A percentile compares a stretch with the other conserved stretches of the same genome.
phyloP scores from a whole-genome alignment of 2,113 vertebrate genomes.

The Sylvilagus bachmani region DNA sequence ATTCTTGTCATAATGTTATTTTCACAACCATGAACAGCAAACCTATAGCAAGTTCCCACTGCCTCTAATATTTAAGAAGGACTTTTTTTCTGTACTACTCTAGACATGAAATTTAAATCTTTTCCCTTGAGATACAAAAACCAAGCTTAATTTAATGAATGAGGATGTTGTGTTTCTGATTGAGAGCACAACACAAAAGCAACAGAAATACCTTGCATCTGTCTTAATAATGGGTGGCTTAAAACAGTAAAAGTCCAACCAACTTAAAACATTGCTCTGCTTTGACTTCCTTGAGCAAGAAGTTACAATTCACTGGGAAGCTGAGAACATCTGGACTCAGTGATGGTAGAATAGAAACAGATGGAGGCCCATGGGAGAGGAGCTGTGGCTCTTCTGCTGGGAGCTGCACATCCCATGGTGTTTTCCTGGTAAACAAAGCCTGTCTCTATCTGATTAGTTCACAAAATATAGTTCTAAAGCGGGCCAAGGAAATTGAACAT shows the following conservation, averaged over 20 bases:
- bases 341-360: neutral
- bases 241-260: neutral
- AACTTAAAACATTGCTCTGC: neutral
- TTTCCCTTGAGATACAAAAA: neutral
- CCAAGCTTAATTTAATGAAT: neutral
- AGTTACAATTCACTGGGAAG: neutral
- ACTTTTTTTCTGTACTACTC: neutral
- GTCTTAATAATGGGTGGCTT: conserved; percentile 24
- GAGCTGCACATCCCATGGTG: neutral
- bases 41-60: neutral
- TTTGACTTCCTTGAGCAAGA: conserved; percentile 35
- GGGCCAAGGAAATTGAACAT: neutral
- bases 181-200: neutral
- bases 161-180: neutral
- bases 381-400: neutral
- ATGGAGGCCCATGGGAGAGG: neutral
- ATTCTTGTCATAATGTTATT: neutral
- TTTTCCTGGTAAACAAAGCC: conserved; percentile 27
- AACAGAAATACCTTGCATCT: neutral
- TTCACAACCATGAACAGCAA: neutral
- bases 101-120: conserved; percentile 14
- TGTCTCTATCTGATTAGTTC: neutral
- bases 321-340: conserved; percentile 33
- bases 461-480: conserved; percentile 31
- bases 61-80: neutral